These are phyloP conservation scores for Sebastes nivosus DNA, from an alignment of 2,797 vertebrate genomes.

Conservation along the genomic window DNA sequence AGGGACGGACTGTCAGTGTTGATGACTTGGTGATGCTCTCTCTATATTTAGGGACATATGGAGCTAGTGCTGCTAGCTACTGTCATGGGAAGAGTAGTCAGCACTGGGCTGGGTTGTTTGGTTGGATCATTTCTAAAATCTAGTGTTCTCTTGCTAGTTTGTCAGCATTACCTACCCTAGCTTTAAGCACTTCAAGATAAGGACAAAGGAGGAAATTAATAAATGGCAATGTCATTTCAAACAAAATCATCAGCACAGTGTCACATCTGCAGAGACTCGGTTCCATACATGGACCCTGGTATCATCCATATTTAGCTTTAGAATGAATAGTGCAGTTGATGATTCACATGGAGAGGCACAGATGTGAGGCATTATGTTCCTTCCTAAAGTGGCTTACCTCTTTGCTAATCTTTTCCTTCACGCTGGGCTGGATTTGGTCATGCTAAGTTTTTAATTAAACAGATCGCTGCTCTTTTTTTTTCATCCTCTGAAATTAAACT, in stretches of 20 bases:
- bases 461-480: slow-evolving; percentile 81
- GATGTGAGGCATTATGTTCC: slow-evolving; percentile 54
- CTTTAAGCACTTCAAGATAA: background rate
- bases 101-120: too few species aligned
- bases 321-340: slow-evolving; percentile 28
- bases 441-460: slow-evolving; percentile 86
- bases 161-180: too few species aligned
- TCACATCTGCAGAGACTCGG: background rate
- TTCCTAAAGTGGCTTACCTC: slow-evolving; percentile 71
- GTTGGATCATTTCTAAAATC: too few species aligned
- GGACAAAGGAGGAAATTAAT: background rate
- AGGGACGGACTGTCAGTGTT: too few species aligned
- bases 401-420: slow-evolving; percentile 81
- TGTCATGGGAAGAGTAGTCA: too few species aligned
- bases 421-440: slow-evolving; percentile 73
- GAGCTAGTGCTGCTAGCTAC: too few species aligned
- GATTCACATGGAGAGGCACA: slow-evolving; percentile 44
- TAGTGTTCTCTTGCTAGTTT: too few species aligned
- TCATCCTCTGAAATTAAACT: slow-evolving; percentile 78
- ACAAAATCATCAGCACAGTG: background rate
- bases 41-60: too few species aligned
- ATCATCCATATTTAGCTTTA: background rate
- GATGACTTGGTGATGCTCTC: too few species aligned
- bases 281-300: background rate
- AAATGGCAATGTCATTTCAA: background rate